phyloP scores from a whole-genome alignment of 2,797 vertebrate genomes.

The Myripristis jacobus region DNA sequence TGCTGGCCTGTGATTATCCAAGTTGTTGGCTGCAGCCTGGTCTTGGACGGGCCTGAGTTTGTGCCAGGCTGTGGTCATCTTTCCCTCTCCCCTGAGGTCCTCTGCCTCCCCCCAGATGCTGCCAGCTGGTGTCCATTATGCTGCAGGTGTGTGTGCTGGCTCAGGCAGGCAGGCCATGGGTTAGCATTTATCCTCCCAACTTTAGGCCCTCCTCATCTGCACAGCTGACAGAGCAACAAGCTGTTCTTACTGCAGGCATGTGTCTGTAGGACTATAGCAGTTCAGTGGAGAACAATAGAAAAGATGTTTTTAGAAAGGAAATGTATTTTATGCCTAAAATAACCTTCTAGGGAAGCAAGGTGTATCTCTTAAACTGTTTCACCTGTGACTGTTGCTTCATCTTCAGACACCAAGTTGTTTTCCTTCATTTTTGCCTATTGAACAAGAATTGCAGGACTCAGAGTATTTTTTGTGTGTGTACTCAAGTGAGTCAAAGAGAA shows the following conservation, averaged over 20 bases:
- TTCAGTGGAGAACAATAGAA: neutral
- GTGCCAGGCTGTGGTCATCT: conserved; percentile 46
- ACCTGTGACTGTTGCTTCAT: neutral
- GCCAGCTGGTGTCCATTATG: conserved; percentile 78
- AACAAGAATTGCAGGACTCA: conserved; percentile 5
- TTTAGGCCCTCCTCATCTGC: conserved; percentile 27
- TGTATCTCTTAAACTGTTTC: neutral
- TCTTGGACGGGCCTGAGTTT: conserved; percentile 41
- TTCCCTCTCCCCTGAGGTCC: conserved; percentile 24
- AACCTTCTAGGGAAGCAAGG: neutral
- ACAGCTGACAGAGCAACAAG: conserved; percentile 4
- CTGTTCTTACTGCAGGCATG: neutral
- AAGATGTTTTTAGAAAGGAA: neutral
- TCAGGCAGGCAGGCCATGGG: conserved; percentile 5
- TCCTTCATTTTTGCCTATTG: neutral
- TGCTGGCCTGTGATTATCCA: conserved; percentile 61
- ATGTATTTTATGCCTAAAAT: neutral
- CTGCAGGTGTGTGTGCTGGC: conserved; percentile 57
- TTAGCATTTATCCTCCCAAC: conserved; percentile 12
- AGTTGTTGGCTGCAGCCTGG: conserved; percentile 58
- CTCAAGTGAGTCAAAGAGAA: neutral
- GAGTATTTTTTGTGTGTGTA: conserved; percentile 10
- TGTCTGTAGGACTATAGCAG: neutral
- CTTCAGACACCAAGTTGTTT: neutral
- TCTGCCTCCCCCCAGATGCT: conserved; percentile 67